Evolutionary conservation across 2,113 vertebrate species (phyloP).

Genomic region (Cepphus grylle): DNA sequence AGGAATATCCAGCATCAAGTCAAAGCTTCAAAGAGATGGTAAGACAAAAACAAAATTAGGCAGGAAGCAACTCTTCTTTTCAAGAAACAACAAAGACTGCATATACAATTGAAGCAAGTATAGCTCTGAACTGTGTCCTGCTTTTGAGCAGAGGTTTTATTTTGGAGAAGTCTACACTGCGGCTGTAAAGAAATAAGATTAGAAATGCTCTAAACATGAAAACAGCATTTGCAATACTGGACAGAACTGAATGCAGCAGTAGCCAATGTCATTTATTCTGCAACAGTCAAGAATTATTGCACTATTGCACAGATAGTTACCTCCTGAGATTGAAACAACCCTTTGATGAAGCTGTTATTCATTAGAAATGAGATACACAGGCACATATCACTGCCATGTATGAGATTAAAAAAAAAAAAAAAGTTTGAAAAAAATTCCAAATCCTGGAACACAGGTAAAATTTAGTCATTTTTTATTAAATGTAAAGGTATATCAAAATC

Average conservation of each 20-base stretch:
- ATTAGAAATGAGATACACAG: background rate
- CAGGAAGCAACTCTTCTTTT: background rate
- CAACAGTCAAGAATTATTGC: background rate
- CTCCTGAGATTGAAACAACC: background rate
- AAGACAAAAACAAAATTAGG: background rate
- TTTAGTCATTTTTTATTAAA: background rate
- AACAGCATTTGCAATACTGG: background rate
- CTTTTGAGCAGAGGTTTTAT: background rate
- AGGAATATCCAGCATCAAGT: background rate
- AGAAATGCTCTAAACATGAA: background rate
- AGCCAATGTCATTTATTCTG: background rate
- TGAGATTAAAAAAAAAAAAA: background rate
- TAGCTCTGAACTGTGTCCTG: background rate
- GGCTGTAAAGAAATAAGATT: background rate
- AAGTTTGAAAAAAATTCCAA: background rate
- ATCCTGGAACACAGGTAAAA: background rate
- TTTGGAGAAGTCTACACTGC: background rate
- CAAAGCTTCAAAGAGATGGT: background rate
- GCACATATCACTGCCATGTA: background rate
- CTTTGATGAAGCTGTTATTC: background rate
- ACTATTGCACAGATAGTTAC: background rate
- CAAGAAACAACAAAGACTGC: background rate
- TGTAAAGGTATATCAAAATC: background rate
- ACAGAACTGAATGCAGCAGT: background rate
- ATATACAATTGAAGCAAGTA: background rate